Evolutionary conservation across 2,888 invertebrate species (phyloP), one percentile per base, ranked within the genome.

Genomic region (Ennomos quercinarius): DNA sequence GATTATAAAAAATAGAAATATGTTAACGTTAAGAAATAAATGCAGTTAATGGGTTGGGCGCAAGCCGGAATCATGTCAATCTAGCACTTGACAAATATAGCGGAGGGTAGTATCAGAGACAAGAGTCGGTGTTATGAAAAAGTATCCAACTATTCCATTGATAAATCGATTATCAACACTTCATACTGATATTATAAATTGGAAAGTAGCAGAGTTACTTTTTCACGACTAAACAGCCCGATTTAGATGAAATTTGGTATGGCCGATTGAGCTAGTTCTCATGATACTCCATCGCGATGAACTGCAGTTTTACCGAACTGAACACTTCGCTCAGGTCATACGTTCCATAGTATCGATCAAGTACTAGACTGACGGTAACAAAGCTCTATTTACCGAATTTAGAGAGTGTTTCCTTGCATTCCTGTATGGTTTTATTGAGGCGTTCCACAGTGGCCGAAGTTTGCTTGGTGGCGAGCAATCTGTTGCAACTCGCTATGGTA

Each of bases 381-480:
- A 44, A 13, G n/a, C 48, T 38, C 61, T 81, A 84, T 74, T 91
- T 91, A 12, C 89, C 89, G 54, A 86, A 91, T 51, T 75, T 85
- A 0, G 82, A 78, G 36, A 92, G 84, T 1, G 83, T 87, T 41
- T 80, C 86, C 76, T 94, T 93, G 71, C 94, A 94, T 56, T 95
- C 95, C 53, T 88, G 81, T 52, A 97, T 95, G 49, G 95, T 94
- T 71, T 95, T 94, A 64, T 95, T 94, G 59, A 97, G 93, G 37
- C 97, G 93, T 78, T 97, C 97, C 72, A 94, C 95, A 60, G 96
- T 95, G n/a, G 96, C 96, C 6, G 95, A 94, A 0, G 95, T 95
- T 67, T 95, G 94, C 56, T 93, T 93, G 57, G 93, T 88, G 47
- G 91, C 84, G 40, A 96, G 84, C 67, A 91, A 79, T 17, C 91